phyloP scores from a whole-genome alignment of 2,797 vertebrate species.

The Dendrocincla fuliginosa region DNA sequence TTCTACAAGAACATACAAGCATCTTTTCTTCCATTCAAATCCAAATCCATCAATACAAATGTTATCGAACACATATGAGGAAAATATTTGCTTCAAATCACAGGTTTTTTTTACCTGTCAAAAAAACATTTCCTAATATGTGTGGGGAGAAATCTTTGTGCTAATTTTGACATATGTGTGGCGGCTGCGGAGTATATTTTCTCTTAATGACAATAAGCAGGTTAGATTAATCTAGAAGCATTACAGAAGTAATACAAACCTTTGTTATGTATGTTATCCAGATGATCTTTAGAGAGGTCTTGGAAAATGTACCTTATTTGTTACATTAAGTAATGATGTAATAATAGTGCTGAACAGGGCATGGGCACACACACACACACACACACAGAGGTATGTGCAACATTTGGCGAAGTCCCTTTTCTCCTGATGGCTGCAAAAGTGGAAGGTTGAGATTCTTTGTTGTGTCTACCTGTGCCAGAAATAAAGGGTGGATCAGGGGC shows the following conservation, averaged over 20 bases:
- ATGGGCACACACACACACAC: too few species aligned
- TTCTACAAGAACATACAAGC: background rate
- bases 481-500: background rate
- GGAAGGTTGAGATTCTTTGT: background rate
- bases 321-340: background rate
- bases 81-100: background rate
- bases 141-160: background rate
- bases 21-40: background rate
- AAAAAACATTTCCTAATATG: background rate
- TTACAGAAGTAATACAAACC: background rate
- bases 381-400: rapidly evolving
- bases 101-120: background rate
- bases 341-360: background rate
- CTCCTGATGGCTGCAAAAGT: background rate
- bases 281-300: background rate
- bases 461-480: background rate
- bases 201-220: background rate
- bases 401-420: background rate
- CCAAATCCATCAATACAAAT: background rate
- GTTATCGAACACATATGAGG: background rate
- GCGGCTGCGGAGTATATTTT: background rate
- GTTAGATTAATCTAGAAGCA: background rate
- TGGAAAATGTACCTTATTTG: background rate
- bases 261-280: background rate
- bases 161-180: background rate